These are phyloP conservation scores for Periphyllus acericola DNA, from an alignment of 2,888 invertebrate genomes.

Conservation along the genomic window DNA sequence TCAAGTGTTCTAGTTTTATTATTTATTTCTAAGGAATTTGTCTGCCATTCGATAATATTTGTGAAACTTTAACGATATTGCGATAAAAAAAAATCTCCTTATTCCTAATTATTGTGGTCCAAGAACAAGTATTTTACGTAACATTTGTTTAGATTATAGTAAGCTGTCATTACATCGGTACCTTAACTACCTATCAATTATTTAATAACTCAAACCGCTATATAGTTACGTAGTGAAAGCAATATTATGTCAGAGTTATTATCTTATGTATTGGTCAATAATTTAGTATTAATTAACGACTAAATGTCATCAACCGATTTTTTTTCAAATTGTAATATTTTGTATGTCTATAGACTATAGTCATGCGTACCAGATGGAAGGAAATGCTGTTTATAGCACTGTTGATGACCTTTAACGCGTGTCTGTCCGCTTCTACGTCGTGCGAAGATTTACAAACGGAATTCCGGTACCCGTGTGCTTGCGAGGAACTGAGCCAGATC, in stretches of 20 bases:
- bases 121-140: constrained; percentile 38
- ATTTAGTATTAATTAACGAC: background rate
- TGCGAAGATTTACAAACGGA: constrained; percentile 64
- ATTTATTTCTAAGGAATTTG: background rate
- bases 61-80: constrained; percentile 2
- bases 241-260: background rate
- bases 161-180: constrained; percentile 1
- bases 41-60: background rate
- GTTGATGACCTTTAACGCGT: background rate
- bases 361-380: constrained; percentile 51
- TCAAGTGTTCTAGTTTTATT: background rate
- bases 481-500: constrained; percentile 63
- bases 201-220: background rate
- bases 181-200: constrained; percentile 12
- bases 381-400: background rate
- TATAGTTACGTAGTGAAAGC: constrained; percentile 10
- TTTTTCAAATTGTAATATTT: background rate
- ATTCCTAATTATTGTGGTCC: constrained; percentile 5
- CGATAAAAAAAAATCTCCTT: background rate
- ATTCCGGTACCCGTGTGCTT: constrained; percentile 65
- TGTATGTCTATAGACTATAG: background rate
- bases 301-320: background rate
- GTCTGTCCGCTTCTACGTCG: background rate
- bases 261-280: background rate
- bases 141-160: constrained; percentile 8